phyloP scores from a whole-genome alignment of 35 echinoderm and acorn worm genomes.

The Stichopus chloronotus region DNA sequence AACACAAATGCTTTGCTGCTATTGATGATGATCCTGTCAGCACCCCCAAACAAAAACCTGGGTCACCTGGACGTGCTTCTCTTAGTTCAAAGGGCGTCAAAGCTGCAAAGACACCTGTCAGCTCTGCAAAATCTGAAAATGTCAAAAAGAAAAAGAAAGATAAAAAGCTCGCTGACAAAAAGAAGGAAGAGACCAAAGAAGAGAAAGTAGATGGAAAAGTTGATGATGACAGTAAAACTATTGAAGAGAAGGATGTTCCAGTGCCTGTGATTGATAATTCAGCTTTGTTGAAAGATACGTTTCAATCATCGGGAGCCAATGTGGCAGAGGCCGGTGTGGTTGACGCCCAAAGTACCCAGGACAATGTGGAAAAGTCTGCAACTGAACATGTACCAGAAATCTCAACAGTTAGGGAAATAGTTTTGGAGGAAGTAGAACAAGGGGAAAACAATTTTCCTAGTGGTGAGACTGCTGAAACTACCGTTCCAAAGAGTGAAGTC shows the following conservation, averaged over 20 bases:
- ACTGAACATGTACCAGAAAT: background rate
- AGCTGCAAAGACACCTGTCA: background rate
- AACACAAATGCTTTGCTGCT: constrained; percentile 51
- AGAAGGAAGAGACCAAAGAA: background rate
- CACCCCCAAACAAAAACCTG: background rate
- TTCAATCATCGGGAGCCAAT: background rate
- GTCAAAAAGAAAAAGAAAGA: background rate
- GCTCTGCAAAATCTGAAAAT: background rate
- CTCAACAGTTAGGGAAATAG: background rate
- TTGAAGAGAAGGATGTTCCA: background rate
- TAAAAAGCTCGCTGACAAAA: background rate
- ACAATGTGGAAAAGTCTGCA: background rate
- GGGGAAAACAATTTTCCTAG: background rate
- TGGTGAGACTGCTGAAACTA: background rate
- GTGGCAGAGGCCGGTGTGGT: background rate
- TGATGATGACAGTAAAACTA: background rate
- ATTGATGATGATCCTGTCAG: constrained; percentile 14
- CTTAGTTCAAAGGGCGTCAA: background rate
- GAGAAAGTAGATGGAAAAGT: background rate
- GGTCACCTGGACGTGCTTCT: background rate
- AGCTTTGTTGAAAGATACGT: background rate
- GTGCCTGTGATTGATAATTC: background rate
- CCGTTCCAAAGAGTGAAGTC: background rate
- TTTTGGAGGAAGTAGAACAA: background rate
- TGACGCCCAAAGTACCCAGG: background rate